Conservation (phyloP, 2,797 vertebrate species). For the Amblyraja radiata region DNA sequence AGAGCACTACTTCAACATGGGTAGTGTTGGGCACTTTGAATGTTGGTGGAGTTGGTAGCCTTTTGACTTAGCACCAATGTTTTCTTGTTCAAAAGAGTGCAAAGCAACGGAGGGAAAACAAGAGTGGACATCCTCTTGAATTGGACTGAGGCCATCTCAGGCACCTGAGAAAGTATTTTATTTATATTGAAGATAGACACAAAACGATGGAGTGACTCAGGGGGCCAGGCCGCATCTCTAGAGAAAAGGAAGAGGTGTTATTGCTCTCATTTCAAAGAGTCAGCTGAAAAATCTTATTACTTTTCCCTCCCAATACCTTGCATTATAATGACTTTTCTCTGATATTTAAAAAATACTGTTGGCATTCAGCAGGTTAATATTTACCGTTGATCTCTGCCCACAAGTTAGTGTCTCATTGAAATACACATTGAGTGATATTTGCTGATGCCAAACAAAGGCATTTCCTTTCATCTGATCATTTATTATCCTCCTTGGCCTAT, state of each 20-base stretch:
- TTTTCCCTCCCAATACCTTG: not conserved
- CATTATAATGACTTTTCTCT: not conserved
- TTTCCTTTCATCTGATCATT: not conserved
- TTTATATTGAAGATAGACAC: not conserved
- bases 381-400: not conserved
- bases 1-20: too few species aligned
- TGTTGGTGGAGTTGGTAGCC: not conserved
- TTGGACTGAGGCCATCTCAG: not conserved
- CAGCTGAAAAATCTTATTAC: not conserved
- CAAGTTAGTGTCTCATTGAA: not conserved
- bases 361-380: not conserved
- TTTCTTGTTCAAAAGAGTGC: not conserved
- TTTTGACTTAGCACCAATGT: not conserved
- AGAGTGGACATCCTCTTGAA: not conserved
- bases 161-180: not conserved
- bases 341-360: not conserved
- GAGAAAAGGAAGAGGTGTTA: too few species aligned
- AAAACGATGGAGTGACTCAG: too few species aligned
- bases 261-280: not conserved
- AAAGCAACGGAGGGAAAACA: not conserved
- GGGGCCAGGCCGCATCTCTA: too few species aligned
- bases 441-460: not conserved
- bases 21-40: too few species aligned
- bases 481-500: too few species aligned
- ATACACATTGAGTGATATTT: not conserved